phyloP scores from a whole-genome alignment of 2,797 vertebrate genomes.

The Apogon talboti region DNA sequence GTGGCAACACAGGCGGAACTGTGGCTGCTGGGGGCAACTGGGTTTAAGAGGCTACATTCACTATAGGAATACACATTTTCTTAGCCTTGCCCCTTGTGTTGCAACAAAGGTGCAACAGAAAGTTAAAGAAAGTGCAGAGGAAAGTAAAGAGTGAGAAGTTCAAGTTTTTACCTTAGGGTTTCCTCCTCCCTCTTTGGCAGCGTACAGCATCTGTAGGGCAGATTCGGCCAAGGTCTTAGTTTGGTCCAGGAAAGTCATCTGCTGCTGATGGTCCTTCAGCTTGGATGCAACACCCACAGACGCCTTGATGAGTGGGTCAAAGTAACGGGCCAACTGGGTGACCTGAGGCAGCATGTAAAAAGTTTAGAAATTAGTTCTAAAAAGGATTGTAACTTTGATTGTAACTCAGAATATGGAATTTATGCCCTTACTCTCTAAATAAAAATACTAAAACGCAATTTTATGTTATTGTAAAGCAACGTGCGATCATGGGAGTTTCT shows the following conservation, averaged over 20 bases:
- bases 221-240: conserved; percentile 97
- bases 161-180: conserved; percentile 90
- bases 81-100: background rate
- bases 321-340: conserved; percentile 94
- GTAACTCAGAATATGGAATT: too few species aligned
- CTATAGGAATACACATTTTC: too few species aligned
- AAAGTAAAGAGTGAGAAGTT: background rate
- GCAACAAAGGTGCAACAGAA: background rate
- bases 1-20: too few species aligned
- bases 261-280: conserved; percentile 94
- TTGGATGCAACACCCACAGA: conserved; percentile 95
- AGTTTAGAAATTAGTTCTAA: too few species aligned
- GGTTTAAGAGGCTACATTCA: too few species aligned
- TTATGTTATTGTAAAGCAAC: too few species aligned
- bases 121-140: background rate
- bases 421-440: too few species aligned
- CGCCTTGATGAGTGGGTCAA: conserved; percentile 92
- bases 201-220: conserved; percentile 97
- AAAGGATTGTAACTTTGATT: too few species aligned
- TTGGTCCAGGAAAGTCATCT: conserved; percentile 98
- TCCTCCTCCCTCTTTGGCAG: conserved; percentile 97
- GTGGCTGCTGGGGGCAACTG: too few species aligned
- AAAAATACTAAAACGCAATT: too few species aligned
- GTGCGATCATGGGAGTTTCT: too few species aligned
- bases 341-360: conserved; percentile 80